Evolutionary conservation across 2,888 invertebrate genomes (phyloP).

Genomic region (Plagodis pulveraria): DNA sequence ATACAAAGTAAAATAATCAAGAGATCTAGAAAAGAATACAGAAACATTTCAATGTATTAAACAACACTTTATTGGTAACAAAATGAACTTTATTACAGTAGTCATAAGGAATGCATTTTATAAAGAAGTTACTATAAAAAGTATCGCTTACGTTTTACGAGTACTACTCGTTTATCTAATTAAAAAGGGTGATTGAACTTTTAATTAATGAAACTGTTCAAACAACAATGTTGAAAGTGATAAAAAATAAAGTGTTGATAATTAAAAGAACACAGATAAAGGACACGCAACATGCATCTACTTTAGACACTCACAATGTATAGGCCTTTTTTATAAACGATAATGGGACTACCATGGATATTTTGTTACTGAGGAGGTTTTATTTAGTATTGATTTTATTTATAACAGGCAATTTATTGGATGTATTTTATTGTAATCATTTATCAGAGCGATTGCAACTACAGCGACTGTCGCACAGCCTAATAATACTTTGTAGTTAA

Average conservation of each 20-base stretch:
- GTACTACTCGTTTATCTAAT: constrained; percentile 51
- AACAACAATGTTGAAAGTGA: constrained; percentile 40
- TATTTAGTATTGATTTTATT: too few relatives aligned
- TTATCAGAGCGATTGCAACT: too few relatives aligned
- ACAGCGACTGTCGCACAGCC: too few relatives aligned
- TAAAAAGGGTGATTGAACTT: constrained; percentile 56
- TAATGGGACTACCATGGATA: too few relatives aligned
- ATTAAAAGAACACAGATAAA: constrained; percentile 23
- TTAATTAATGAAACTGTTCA: constrained; percentile 49
- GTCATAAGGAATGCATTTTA: constrained; percentile 1
- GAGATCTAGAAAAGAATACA: constrained; percentile 11
- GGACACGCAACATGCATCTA: constrained; percentile 7
- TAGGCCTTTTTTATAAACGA: neutral
- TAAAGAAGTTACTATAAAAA: constrained; percentile 14
- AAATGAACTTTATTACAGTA: constrained; percentile 13
- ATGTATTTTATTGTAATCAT: too few relatives aligned
- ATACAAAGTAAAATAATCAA: constrained; percentile 17
- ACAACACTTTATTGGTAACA: neutral
- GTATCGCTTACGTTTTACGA: constrained; percentile 40
- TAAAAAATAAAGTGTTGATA: constrained; percentile 37
- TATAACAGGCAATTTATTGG: too few relatives aligned
- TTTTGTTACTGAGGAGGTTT: too few relatives aligned
- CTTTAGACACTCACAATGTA: neutral
- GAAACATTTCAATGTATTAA: constrained; percentile 9
- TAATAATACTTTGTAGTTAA: too few relatives aligned